Base-by-base conservation (phyloP, 2,888 invertebrate genomes). In the Homarus gammarus region DNA sequence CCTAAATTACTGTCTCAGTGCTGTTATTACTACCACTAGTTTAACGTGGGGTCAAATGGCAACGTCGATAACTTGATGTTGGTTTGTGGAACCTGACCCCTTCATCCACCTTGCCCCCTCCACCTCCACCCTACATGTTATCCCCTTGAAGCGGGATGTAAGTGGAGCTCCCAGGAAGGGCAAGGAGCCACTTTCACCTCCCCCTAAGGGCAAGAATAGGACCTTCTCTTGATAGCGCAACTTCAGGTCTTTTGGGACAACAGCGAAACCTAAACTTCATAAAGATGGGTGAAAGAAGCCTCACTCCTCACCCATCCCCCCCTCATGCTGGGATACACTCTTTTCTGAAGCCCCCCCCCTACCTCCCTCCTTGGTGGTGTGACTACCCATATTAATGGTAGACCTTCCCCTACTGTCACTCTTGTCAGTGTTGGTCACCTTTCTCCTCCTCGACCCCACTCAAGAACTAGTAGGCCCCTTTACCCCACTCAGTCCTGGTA, bases 31-130 rank as follows among this genome's bases (percentile, higher is more conserved):
- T n/a, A n/a, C 64, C 31, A 22, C 27, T 27, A 64, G 27, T 27
- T 64, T 64, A 64, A n/a, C 12, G 27, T 64, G 22, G 27, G 64
- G 75, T 75, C 75, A 75, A 33, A 44, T 40, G 44, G 44, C 27
- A n/a, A n/a, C 10, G 40, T 44, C 40, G 40, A 27, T 44, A 75
- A 75, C 10, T 44, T 75, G 49, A 27, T 75, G 75, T 27, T 73
- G 38, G 40, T 73, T n/a, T 40, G n/a, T 33, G 73, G 73, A 27
- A 72, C 33, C 31, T 72, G 5, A 33, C 70, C n/a, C 3, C 70
- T 12, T 6, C 31, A 27, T 70, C 31, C 33, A 15, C 31, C n/a
- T 70, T 6, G 70, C 31, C 27, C 70, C 36, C 5, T 3, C 36
- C 38, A 18, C n/a, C 40, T 10, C 40, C 3, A n/a, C n/a, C 5